Base-by-base conservation (phyloP, 2,888 invertebrate species). In the Stenichneumon culpator region DNA sequence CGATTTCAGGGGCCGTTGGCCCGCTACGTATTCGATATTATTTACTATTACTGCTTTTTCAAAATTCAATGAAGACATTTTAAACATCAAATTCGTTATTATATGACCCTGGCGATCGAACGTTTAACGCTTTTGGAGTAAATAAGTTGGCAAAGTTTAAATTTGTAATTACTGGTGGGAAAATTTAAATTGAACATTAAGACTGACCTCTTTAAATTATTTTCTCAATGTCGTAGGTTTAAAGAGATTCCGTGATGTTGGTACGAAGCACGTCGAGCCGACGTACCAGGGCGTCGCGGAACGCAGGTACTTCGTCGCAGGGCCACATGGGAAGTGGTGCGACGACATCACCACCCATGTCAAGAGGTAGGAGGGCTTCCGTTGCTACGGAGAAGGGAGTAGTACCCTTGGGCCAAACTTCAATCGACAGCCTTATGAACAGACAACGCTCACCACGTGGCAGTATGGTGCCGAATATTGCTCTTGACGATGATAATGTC, bases 221-320 rank as follows among this genome's bases (percentile, higher is more conserved):
- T 22, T 54, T 54, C 11, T 22, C 54, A 22, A 22, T 57, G 22
- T 89, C 87, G 4, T 87, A 91, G 91, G 87, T 72, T 77, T 88
- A 77, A 82, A 68, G 85, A 28, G 52, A 88, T 86, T 87, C 86
- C 82, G 89, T 92, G 89, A 97, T 97, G 97, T 93, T 97, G 89
- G 96, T 96, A 89, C 95, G 97, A 90, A 96, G 96, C 89, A 95
- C 96, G 44, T 97, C 97, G 52, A 95, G 96, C 81, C 95, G 96
- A 77, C 95, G 97, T 86, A 95, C 96, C 22, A 95, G 96, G 78
- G 96, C 96, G 81, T 96, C 97, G 11, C 95, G 96, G 82, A 96
- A 96, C 89, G 96, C 96, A 19, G 96, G 96, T 52, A 96, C 96
- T 5, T 96, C 96, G 1, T 96, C 96, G 0, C 96, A 95, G 89